Conservation (phyloP, 2,888 invertebrate genomes). For the Macrophya annulata region DNA sequence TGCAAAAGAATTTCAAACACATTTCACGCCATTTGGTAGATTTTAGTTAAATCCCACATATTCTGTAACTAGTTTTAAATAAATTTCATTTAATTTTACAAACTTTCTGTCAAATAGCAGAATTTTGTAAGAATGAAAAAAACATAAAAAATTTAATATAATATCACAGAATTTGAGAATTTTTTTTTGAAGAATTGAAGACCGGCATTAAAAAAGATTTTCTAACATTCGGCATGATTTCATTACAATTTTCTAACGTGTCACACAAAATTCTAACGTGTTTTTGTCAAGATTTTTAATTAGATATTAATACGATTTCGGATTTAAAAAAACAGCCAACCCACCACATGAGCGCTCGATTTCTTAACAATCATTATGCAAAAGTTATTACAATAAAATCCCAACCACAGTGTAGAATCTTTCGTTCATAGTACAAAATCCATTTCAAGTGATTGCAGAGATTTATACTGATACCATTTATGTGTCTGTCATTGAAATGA, state of each 20-base stretch:
- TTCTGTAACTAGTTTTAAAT: too few species aligned
- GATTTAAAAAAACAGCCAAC: not conserved
- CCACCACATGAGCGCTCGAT: not conserved
- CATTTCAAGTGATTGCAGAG: not conserved
- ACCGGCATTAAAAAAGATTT: not conserved
- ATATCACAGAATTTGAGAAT: not conserved
- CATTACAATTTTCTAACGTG: not conserved
- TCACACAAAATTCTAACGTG: not conserved
- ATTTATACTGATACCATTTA: not conserved
- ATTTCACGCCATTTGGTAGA: too few species aligned
- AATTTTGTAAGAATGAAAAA: not conserved
- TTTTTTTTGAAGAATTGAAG: not conserved
- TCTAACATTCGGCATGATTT: not conserved
- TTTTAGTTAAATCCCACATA: not conserved
- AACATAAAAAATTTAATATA: not conserved
- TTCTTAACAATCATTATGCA: not conserved
- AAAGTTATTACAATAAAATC: not conserved
- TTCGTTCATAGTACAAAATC: not conserved
- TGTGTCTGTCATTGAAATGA: not conserved
- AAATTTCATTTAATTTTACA: too few species aligned
- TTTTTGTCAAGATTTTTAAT: not conserved
- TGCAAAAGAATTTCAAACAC: too few species aligned
- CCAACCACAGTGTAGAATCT: not conserved
- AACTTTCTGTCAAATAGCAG: not conserved
- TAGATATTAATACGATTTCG: not conserved